Evolutionary conservation across 2,888 invertebrate species (phyloP).

Genomic region (Oscheius sp.): DNA sequence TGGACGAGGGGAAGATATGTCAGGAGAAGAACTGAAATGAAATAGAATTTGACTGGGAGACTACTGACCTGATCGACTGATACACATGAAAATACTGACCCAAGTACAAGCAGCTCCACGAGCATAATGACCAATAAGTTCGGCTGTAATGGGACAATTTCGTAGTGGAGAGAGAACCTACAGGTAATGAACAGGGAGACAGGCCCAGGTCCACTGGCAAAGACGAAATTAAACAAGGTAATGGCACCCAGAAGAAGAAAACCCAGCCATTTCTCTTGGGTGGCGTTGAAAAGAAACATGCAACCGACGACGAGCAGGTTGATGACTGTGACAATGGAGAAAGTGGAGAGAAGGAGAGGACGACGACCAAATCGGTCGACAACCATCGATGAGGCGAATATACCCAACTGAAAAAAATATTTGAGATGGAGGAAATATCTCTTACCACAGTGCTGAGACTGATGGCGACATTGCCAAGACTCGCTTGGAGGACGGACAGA

Average conservation of each 20-base stretch:
- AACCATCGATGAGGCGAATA: constrained; percentile 35
- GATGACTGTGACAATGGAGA: constrained; percentile 29
- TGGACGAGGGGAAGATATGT: constrained; percentile 1
- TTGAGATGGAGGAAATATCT: neutral
- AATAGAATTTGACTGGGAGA: too few species aligned
- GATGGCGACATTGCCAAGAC: constrained; percentile 40
- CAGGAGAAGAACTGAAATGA: constrained; percentile 15
- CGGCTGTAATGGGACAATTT: constrained; percentile 25
- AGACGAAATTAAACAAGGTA: constrained; percentile 41
- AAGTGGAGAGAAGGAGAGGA: constrained; percentile 38
- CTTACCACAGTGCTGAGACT: constrained; percentile 40
- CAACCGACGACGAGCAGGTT: constrained; percentile 51
- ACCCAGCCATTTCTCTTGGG: constrained; percentile 34
- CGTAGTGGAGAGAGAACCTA: neutral
- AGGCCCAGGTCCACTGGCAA: constrained; percentile 40
- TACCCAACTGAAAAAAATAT: constrained; percentile 32
- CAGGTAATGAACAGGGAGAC: constrained; percentile 42
- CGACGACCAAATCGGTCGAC: constrained; percentile 43
- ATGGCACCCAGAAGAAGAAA: constrained; percentile 38
- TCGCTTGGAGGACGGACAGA: constrained; percentile 34
- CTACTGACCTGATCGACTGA: neutral
- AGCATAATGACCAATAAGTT: constrained; percentile 38
- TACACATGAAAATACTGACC: constrained; percentile 34
- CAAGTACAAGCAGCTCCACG: constrained; percentile 41
- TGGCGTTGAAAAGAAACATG: constrained; percentile 45